phyloP scores from a whole-genome alignment of 2,888 invertebrate genomes.

The Bellardia pandia region DNA sequence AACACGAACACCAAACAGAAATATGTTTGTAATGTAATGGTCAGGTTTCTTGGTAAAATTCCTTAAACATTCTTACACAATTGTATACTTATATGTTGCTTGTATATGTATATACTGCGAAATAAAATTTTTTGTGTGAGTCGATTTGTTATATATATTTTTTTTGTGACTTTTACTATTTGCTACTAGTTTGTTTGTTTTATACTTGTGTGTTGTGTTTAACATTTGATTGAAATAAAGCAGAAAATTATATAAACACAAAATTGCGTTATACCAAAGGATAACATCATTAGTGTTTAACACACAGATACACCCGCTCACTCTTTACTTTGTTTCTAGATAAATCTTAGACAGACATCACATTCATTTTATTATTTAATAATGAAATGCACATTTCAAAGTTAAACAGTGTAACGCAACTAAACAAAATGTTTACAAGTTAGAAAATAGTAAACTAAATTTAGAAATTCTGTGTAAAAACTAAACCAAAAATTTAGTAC shows the following conservation, averaged over 20 bases:
- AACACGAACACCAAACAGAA: neutral
- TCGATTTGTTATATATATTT: slow-evolving; percentile 19
- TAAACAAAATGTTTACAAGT: neutral
- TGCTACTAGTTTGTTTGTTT: slow-evolving; percentile 27
- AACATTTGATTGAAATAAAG: slow-evolving; percentile 74
- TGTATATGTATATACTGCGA: neutral
- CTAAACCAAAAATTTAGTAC: too few species aligned
- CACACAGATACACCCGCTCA: neutral
- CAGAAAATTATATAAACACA: slow-evolving; percentile 75
- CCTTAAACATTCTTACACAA: neutral
- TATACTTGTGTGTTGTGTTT: slow-evolving; percentile 34
- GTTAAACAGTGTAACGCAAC: neutral
- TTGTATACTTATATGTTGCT: neutral
- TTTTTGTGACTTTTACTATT: slow-evolving; percentile 37
- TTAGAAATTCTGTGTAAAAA: too few species aligned
- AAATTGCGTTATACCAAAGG: slow-evolving; percentile 63
- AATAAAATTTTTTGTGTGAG: neutral
- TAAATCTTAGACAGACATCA: neutral
- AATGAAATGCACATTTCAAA: neutral
- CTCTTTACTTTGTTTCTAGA: neutral
- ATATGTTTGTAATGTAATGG: slow-evolving; percentile 3
- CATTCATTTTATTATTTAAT: slow-evolving; percentile 3
- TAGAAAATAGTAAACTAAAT: too few species aligned
- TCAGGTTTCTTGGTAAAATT: slow-evolving; percentile 5
- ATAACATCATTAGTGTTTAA: slow-evolving; percentile 63